Base-by-base conservation (phyloP, 2,888 invertebrate genomes). In the Phalera bucephala region DNA sequence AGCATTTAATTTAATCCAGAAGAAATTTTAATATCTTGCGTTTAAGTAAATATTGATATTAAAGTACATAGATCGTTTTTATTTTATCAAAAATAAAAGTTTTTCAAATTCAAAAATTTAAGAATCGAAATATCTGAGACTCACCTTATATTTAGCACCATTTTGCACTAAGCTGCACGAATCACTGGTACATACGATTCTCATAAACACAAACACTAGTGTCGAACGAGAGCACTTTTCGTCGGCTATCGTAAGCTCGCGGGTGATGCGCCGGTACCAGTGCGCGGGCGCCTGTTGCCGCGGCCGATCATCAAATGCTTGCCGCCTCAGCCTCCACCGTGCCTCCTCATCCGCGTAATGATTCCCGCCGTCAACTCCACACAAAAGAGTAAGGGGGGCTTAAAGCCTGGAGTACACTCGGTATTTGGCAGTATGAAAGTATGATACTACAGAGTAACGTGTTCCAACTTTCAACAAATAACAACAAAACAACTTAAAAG, bases 81-180 rank as follows among this genome's bases (percentile, higher is more conserved):
- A n/a, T n/a, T n/a, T n/a, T n/a, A n/a, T n/a, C n/a, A n/a, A n/a
- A n/a, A n/a, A n/a, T n/a, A n/a, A n/a, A n/a, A n/a, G n/a, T n/a
- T n/a, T n/a, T n/a, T n/a, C n/a, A n/a, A n/a, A n/a, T n/a, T n/a
- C n/a, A n/a, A n/a, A n/a, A n/a, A n/a, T n/a, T n/a, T n/a, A n/a
- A n/a, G n/a, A n/a, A n/a, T n/a, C n/a, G n/a, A n/a, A n/a, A n/a
- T n/a, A n/a, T n/a, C n/a, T n/a, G n/a, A n/a, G n/a, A n/a, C n/a
- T 85, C 73, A 88, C 88, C 82, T 85, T 58, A 74, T 45, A 73
- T 63, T 80, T 61, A 79, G 62, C 75, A 82, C 72, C 88, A 88
- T 88, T 80, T 82, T 88, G 70, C 74, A 79, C 49, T 45, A 49
- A 51, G 52, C 49, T 41, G 40, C 62, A 66, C 62, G 40, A 27